Evolutionary conservation across 2,113 vertebrate genomes (phyloP), one percentile per base, ranked within the genome.

Genomic region (Galemys pyrenaicus): DNA sequence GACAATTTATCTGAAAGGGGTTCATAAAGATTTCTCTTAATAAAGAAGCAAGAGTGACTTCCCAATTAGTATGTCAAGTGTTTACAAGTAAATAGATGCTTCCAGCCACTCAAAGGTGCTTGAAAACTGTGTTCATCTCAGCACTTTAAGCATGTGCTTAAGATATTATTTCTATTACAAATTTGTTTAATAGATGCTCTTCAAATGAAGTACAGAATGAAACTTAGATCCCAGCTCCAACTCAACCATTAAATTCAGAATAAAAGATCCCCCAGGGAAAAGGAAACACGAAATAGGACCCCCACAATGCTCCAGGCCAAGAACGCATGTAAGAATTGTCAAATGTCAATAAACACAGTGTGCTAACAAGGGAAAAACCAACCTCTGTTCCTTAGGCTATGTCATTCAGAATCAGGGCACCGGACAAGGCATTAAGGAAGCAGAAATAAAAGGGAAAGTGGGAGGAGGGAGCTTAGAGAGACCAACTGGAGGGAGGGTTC

Each of bases 41-140:
- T 80, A 77, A 89, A 94, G 85, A 92, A 87, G 49, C 32, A 64
- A 64, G 62, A 96, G 44, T 39, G 89, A 75, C n/a, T 96, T 92
- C 46, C 46, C n/a, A 89, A 93, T 95, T 77, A 95, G 74, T 2
- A 30, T 75, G 37, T 30, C 62, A 39, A 91, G 86, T 95, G 49
- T 97, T 97, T 95, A 94, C 54, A 80, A 88, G 82, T 62, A 84
- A 96, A 87, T 20, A 94, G 80, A 91, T 51, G 10, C 92, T 91
- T 84, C 39, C 37, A 94, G 65, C 56, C 49, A n/a, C 78, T 95
- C 15, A 46, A 80, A 24, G 24, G 74, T 92, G 32, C 89, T 96
- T 86, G 58, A 91, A 56, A 92, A 94, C 78, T 75, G 71, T 78
- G 85, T 46, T 93, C 70, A 15, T 44, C 39, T 56, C 65, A 95